phyloP scores from a whole-genome alignment of 1,140 invertebrate genomes.

The Oreohelix idahoensis region DNA sequence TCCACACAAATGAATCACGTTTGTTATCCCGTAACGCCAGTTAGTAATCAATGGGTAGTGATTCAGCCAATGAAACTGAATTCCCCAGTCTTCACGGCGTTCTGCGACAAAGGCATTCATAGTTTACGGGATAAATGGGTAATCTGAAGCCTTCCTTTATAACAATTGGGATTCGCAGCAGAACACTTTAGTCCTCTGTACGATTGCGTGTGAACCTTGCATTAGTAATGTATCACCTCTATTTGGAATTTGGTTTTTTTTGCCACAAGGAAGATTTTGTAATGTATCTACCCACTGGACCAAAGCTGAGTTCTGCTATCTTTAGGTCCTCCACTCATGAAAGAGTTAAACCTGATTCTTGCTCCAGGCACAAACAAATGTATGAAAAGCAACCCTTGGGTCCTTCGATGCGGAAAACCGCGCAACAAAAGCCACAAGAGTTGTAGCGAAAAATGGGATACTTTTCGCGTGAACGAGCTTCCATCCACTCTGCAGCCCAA shows the following conservation, averaged over 20 bases:
- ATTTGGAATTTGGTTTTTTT: neutral
- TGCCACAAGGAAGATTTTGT: neutral
- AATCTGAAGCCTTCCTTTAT: too few relatives aligned
- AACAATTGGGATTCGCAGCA: too few relatives aligned
- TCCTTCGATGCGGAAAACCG: neutral
- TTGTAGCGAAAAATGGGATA: neutral
- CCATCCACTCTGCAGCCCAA: neutral
- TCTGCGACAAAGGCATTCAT: too few relatives aligned
- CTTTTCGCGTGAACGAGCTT: neutral
- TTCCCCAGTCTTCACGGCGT: too few relatives aligned
- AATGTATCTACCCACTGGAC: neutral
- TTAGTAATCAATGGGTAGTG: too few relatives aligned
- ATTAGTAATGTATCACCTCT: neutral
- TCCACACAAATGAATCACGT: too few relatives aligned
- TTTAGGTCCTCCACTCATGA: neutral
- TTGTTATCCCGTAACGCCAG: too few relatives aligned
- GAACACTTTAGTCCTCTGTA: neutral
- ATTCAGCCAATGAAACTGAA: too few relatives aligned
- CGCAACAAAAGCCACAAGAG: neutral
- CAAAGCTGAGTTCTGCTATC: neutral
- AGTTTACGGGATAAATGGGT: too few relatives aligned
- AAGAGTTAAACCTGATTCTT: conserved; percentile 5
- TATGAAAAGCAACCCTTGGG: neutral
- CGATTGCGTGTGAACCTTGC: neutral
- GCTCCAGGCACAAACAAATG: conserved; percentile 6